Conservation (phyloP, 1,140 invertebrate genomes). For the Pseudachorutes palmiensis region DNA sequence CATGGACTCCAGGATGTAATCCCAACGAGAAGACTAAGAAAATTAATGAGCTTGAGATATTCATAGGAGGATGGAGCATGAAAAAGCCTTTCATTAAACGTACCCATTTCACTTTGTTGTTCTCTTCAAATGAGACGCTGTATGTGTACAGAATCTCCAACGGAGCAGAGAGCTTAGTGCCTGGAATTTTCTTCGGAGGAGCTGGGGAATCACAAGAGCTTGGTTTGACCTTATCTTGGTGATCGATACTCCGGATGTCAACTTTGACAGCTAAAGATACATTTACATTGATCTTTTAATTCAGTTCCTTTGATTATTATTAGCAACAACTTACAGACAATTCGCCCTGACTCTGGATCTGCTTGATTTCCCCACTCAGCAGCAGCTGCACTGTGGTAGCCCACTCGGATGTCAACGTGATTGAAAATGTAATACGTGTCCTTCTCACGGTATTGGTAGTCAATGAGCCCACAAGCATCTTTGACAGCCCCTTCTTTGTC, state of each 20-base stretch:
- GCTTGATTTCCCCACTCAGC: conserved; percentile 77
- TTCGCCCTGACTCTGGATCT: conserved; percentile 71
- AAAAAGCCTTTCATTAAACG: no score
- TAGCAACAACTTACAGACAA: conserved; percentile 57
- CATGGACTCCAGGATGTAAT: conserved; percentile 97
- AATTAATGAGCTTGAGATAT: no score
- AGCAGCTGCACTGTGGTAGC: conserved; percentile 75
- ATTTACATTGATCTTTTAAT: not conserved
- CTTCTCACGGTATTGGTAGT: conserved; percentile 37
- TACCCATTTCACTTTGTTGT: conserved; percentile 51
- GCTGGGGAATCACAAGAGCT: conserved; percentile 47
- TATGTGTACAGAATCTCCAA: conserved; percentile 72
- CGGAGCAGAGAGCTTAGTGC: conserved; percentile 44
- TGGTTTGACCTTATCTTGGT: conserved; percentile 47
- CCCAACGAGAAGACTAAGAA: conserved; percentile 98
- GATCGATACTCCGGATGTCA: conserved; percentile 67
- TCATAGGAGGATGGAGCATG: no score
- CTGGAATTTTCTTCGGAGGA: conserved; percentile 59
- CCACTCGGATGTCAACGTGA: conserved; percentile 87
- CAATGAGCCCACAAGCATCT: conserved; percentile 54
- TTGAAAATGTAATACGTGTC: conserved; percentile 88
- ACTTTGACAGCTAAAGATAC: conserved; percentile 56
- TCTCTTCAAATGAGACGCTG: conserved; percentile 63
- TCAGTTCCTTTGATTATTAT: conserved; percentile 13
- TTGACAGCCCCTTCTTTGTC: conserved; percentile 50